Conservation (phyloP, 2,797 vertebrate genomes). For the Arvicola amphibius region DNA sequence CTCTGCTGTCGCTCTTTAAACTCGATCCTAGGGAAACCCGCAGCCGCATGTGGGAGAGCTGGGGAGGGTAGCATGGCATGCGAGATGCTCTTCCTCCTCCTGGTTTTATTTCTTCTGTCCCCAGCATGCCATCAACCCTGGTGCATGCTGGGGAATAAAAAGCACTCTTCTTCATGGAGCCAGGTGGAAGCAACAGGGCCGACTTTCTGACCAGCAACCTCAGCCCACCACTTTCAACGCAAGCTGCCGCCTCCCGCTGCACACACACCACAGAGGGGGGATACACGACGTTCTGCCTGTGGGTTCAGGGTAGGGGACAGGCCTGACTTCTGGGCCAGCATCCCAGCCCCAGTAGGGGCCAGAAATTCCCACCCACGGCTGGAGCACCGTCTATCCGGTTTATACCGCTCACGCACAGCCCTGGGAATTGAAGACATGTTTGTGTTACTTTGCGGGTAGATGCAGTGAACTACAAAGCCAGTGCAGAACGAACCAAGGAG, state of each 20-base stretch:
- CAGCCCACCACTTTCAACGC: conserved; percentile 85
- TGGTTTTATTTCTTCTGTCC: conserved; percentile 84
- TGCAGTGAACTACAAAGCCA: conserved; percentile 25
- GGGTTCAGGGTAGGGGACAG: conserved; percentile 74
- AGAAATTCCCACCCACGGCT: conserved; percentile 79
- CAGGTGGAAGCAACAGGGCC: conserved; percentile 89
- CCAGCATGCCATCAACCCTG: conserved; percentile 87
- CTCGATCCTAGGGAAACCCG: conserved; percentile 87
- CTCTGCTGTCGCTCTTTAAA: conserved; percentile 91
- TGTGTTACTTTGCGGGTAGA: conserved; percentile 66
- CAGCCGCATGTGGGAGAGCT: conserved; percentile 88
- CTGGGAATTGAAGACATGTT: conserved; percentile 83
- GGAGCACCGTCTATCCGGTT: conserved; percentile 88
- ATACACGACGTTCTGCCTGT: conserved; percentile 86
- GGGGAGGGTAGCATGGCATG: conserved; percentile 89
- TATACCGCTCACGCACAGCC: conserved; percentile 89
- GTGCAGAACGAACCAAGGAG: conserved; percentile 44
- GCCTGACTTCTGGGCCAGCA: conserved; percentile 7
- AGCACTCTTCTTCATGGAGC: conserved; percentile 83
- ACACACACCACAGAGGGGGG: conserved; percentile 83
- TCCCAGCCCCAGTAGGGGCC: neutral
- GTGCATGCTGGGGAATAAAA: conserved; percentile 85
- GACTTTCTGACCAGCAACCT: conserved; percentile 84
- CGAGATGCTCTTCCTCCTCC: conserved; percentile 82
- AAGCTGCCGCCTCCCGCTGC: conserved; percentile 84